A percentile compares a stretch with the other conserved stretches of the same genome.
Conservation (phyloP, 2,797 vertebrate species). For the Etheostoma perlongum region DNA sequence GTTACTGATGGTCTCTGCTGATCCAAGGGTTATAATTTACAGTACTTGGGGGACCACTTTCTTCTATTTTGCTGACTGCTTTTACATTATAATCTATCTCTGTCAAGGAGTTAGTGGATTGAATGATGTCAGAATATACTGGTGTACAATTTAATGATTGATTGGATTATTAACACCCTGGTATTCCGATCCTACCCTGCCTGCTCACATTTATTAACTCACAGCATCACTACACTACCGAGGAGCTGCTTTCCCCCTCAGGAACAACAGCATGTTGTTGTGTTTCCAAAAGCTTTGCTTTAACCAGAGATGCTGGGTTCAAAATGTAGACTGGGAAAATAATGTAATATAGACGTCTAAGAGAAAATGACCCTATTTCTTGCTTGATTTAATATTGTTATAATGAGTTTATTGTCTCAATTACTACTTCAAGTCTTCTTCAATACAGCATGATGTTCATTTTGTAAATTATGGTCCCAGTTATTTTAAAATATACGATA, state of each 20-base stretch:
- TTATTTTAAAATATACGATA: no score
- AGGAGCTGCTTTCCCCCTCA: not conserved
- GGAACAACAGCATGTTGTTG: not conserved
- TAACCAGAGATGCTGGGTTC: not conserved
- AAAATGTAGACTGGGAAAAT: not conserved
- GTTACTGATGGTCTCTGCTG: not conserved
- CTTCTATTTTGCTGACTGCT: not conserved
- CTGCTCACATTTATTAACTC: conserved; percentile 2
- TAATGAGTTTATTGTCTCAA: no score
- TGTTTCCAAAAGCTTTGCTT: not conserved
- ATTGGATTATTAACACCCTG: conserved; percentile 6
- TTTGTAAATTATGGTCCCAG: no score
- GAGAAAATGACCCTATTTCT: no score
- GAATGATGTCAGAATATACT: conserved; percentile 7
- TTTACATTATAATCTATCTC: not conserved
- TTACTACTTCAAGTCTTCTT: no score
- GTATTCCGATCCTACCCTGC: conserved; percentile 3
- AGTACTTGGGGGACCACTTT: not conserved
- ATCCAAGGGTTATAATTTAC: not conserved
- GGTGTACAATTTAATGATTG: conserved; percentile 17
- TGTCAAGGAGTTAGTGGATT: not conserved
- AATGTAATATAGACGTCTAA: no score
- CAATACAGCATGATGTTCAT: no score
- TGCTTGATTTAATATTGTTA: no score
- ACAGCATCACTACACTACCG: not conserved